A percentile compares a stretch with the other conserved stretches of the same genome.
Evolutionary conservation across 2,113 vertebrate species (phyloP).

Genomic region (Bos javanicus): DNA sequence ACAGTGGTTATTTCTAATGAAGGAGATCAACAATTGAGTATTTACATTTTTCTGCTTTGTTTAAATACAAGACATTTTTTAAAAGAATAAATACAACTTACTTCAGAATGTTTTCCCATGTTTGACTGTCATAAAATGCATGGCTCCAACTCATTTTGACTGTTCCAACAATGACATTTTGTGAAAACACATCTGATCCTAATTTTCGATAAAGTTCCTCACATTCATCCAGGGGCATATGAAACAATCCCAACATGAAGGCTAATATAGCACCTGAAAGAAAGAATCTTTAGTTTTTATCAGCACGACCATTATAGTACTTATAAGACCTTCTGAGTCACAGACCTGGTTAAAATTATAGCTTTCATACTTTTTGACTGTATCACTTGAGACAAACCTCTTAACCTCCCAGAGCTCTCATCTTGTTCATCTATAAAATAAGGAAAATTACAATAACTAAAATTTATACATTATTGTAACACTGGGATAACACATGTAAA

Average conservation of each 20-base stretch:
- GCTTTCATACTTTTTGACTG: neutral
- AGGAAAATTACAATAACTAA: neutral
- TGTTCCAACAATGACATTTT: constrained; percentile 96
- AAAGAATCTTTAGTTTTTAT: constrained; percentile 12
- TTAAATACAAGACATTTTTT: neutral
- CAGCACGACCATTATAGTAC: neutral
- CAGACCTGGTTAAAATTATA: neutral
- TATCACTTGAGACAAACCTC: neutral
- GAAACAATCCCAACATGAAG: constrained; percentile 96
- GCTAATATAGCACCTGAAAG: constrained; percentile 93
- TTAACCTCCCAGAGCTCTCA: neutral
- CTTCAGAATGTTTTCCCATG: constrained; percentile 97
- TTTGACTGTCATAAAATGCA: constrained; percentile 95
- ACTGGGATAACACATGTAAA: neutral
- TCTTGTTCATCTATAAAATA: neutral
- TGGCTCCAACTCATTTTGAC: constrained; percentile 99
- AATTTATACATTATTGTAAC: neutral
- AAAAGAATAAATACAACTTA: constrained; percentile 79
- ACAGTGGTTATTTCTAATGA: neutral
- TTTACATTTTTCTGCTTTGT: neutral
- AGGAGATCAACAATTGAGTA: neutral
- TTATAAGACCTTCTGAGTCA: neutral
- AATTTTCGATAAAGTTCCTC: constrained; percentile 94
- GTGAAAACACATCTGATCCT: constrained; percentile 96
- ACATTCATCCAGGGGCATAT: constrained; percentile 92